Percentiles rank a stretch among this genome's conserved stretches.
Evolutionary conservation across 1,140 invertebrate genomes (phyloP).

Genomic region (Orussus abietinus): DNA sequence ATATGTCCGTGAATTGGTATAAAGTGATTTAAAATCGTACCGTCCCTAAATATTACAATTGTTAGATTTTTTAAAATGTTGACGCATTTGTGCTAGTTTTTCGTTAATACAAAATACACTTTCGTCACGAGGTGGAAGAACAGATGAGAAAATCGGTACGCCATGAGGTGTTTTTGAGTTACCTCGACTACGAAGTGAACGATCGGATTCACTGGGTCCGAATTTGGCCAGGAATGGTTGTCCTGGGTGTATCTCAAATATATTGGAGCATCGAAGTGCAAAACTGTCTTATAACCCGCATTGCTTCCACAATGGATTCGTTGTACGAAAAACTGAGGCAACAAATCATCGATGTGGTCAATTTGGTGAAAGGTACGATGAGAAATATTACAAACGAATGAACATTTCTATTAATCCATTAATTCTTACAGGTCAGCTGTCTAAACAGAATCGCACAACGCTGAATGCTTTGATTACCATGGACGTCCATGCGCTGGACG

Average conservation of each 20-base stretch:
- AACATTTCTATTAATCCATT: neutral
- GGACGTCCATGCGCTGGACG: constrained; percentile 89
- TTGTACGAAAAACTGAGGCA: constrained; percentile 55
- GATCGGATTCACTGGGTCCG: constrained; percentile 72
- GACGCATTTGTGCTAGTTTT: constrained; percentile 6
- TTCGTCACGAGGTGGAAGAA: constrained; percentile 66
- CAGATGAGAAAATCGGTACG: constrained; percentile 77
- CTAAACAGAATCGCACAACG: constrained; percentile 69
- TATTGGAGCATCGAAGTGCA: constrained; percentile 85
- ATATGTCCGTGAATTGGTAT: no score
- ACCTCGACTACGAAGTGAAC: constrained; percentile 64
- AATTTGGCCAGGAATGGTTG: constrained; percentile 86
- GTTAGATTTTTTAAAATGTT: constrained; percentile 10
- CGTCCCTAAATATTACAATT: no score
- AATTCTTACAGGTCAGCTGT: constrained; percentile 54
- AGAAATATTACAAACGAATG: neutral
- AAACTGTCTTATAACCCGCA: constrained; percentile 60
- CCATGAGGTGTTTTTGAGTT: constrained; percentile 69
- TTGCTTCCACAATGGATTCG: constrained; percentile 53
- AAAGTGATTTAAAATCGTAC: no score
- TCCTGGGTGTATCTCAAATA: constrained; percentile 80
- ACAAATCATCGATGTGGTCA: constrained; percentile 65
- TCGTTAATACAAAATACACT: constrained; percentile 5
- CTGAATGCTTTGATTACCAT: constrained; percentile 84
- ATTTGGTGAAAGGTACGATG: constrained; percentile 39